phyloP scores from a whole-genome alignment of 2,113 vertebrate genomes.

The Morone chrysops region DNA sequence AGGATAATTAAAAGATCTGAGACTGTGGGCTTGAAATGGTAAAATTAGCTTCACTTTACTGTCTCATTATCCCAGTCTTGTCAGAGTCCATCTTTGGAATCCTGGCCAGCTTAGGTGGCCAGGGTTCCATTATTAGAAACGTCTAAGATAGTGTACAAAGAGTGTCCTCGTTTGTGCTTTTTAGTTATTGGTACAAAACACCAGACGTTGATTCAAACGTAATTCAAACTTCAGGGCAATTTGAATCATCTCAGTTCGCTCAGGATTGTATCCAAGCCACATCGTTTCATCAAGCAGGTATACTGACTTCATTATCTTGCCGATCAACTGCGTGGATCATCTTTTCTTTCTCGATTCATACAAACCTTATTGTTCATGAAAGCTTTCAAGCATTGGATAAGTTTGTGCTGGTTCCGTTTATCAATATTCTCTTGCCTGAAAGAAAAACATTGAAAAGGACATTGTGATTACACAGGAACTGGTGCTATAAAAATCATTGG shows the following conservation, averaged over 20 bases:
- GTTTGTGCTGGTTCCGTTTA: constrained; percentile 98
- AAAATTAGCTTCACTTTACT: constrained; percentile 66
- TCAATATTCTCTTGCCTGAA: constrained; percentile 95
- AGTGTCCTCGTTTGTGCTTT: not conserved
- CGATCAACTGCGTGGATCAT: not conserved
- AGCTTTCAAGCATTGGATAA: constrained; percentile 98
- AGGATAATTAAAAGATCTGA: constrained; percentile 72
- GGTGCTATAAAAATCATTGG: not conserved
- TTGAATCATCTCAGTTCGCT: not conserved
- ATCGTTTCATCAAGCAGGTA: not conserved
- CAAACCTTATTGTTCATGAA: constrained; percentile 99
- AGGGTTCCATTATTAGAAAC: not conserved
- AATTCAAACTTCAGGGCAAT: not conserved
- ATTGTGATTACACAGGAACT: not conserved
- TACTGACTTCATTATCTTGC: not conserved
- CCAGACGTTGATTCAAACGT: not conserved
- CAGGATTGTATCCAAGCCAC: not conserved
- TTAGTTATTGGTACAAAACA: not conserved
- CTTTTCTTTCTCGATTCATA: constrained; percentile 37
- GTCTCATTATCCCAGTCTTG: constrained; percentile 44
- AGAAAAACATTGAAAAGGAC: constrained; percentile 10
- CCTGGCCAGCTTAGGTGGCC: constrained; percentile 11
- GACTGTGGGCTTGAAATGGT: constrained; percentile 57
- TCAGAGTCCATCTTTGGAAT: constrained; percentile 35
- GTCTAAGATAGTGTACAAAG: not conserved